Evolutionary conservation across 2,113 vertebrate genomes (phyloP).

Genomic region (Festucalex cinctus): DNA sequence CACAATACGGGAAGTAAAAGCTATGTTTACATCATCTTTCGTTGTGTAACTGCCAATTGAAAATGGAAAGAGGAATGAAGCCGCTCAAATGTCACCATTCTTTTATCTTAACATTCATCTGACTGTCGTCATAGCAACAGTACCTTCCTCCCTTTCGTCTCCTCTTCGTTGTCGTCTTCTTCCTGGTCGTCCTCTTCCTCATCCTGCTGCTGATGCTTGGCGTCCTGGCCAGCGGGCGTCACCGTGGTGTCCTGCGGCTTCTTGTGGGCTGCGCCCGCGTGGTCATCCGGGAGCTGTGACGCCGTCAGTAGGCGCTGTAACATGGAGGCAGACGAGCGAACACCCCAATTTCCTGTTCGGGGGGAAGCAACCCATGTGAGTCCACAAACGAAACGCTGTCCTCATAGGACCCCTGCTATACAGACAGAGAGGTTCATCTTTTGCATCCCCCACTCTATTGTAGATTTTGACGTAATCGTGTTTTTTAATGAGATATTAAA

Average conservation of each 20-base stretch:
- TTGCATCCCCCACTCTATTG: too few species aligned
- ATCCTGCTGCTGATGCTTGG: neutral
- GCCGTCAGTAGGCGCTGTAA: constrained; percentile 76
- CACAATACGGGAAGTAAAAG: too few species aligned
- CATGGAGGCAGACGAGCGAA: constrained; percentile 70
- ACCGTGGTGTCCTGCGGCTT: constrained; percentile 36
- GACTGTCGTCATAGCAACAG: neutral
- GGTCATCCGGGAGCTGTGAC: constrained; percentile 69
- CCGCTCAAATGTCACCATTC: neutral
- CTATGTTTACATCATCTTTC: too few species aligned
- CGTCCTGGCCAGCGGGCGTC: neutral
- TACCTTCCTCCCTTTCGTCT: constrained; percentile 37
- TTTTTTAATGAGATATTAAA: too few species aligned
- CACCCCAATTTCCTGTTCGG: constrained; percentile 28
- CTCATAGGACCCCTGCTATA: too few species aligned
- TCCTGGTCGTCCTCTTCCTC: constrained; percentile 16
- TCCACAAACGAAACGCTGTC: neutral
- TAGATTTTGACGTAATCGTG: too few species aligned
- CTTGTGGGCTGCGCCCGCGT: constrained; percentile 30
- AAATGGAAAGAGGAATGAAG: neutral
- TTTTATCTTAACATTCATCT: constrained; percentile 25
- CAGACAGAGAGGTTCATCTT: too few species aligned
- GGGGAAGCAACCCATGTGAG: neutral
- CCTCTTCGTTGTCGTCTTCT: constrained; percentile 34
- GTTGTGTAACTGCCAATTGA: neutral